These are phyloP conservation scores for Carassius auratus DNA, from an alignment of 2,113 vertebrate genomes.

Conservation along the genomic window DNA sequence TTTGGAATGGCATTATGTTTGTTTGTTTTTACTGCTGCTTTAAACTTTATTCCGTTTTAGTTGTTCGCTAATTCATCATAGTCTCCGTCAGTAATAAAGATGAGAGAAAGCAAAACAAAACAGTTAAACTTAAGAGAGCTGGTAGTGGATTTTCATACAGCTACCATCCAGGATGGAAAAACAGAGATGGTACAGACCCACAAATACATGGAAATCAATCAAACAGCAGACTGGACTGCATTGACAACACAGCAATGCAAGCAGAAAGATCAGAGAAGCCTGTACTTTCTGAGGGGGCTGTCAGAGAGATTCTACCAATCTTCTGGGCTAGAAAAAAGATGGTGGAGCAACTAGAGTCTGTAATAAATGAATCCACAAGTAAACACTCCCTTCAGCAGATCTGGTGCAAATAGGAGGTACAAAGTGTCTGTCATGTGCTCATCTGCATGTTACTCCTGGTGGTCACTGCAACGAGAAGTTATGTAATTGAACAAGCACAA, in stretches of 20 bases:
- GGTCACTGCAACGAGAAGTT: neutral
- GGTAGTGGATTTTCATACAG: neutral
- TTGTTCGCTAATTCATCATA: neutral
- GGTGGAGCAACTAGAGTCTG: neutral
- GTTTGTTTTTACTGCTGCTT: neutral
- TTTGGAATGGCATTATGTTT: neutral
- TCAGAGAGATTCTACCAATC: neutral
- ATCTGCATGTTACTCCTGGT: constrained; percentile 6
- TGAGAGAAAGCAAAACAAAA: neutral
- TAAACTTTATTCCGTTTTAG: neutral
- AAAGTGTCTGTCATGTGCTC: neutral
- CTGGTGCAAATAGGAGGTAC: constrained; percentile 14
- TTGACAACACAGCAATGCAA: neutral
- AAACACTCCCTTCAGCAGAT: neutral
- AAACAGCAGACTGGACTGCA: neutral
- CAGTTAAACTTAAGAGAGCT: too few species aligned
- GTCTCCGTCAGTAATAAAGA: neutral
- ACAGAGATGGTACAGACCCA: neutral
- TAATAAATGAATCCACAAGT: neutral
- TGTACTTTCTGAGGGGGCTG: neutral
- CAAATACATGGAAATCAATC: neutral
- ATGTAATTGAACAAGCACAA: constrained; percentile 1
- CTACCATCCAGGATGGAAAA: neutral
- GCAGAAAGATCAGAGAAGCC: neutral
- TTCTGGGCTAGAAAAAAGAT: neutral